phyloP scores from a whole-genome alignment of 2,797 vertebrate species.

The Megalops cyprinoides region DNA sequence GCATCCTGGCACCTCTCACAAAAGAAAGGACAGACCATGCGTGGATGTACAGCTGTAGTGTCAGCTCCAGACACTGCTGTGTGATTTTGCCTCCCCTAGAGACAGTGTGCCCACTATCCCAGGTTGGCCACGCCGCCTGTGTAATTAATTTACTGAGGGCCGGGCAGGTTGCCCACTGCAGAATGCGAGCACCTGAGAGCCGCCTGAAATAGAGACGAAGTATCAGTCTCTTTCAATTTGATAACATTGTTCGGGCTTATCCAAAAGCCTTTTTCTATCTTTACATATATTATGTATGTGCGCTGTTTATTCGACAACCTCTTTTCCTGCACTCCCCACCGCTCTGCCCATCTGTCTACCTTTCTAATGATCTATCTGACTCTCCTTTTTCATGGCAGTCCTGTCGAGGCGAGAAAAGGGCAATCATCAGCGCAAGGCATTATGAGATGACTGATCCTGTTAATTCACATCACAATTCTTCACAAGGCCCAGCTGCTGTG shows the following conservation, averaged over 20 bases:
- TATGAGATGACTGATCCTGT: constrained; percentile 60
- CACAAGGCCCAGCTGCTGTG: constrained; percentile 62
- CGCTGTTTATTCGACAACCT: not conserved
- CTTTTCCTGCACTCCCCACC: not conserved
- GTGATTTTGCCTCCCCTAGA: constrained; percentile 2
- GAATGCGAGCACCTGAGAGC: constrained; percentile 29
- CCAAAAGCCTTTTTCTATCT: constrained; percentile 12
- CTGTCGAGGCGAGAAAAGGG: constrained; percentile 24
- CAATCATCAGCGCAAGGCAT: constrained; percentile 50
- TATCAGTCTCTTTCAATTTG: constrained; percentile 23
- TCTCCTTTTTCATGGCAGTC: constrained; percentile 20
- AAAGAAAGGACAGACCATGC: constrained; percentile 3
- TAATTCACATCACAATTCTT: constrained; percentile 59
- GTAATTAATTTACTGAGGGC: constrained; percentile 29
- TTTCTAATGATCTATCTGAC: constrained; percentile 8
- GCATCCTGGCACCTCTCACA: constrained; percentile 15
- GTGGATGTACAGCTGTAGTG: constrained; percentile 23
- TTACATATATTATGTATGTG: constrained; percentile 19
- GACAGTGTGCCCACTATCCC: constrained; percentile 2
- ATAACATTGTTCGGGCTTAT: constrained; percentile 10
- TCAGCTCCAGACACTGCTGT: constrained; percentile 19
- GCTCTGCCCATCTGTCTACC: constrained; percentile 23
- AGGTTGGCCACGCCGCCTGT: constrained; percentile 16
- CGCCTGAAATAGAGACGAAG: constrained; percentile 13
- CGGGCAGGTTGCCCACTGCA: constrained; percentile 26